phyloP scores from a whole-genome alignment of 2,113 vertebrate genomes.

The Myotis lucifugus region DNA sequence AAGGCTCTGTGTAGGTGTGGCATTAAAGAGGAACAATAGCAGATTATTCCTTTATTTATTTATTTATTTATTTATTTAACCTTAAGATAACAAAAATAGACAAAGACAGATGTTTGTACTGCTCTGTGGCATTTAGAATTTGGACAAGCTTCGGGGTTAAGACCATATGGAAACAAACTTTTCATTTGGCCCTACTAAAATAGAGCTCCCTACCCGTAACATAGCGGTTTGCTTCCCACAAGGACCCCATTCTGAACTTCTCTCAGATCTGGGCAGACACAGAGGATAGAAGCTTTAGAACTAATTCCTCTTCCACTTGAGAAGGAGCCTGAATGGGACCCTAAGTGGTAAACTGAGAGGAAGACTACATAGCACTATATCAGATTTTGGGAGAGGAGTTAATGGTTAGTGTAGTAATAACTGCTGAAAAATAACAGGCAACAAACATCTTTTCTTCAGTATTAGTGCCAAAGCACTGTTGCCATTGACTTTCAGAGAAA shows the following conservation, averaged over 20 bases:
- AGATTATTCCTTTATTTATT: not conserved
- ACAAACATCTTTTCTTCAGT: not conserved
- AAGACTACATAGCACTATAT: not conserved
- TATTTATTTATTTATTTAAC: slow-evolving; percentile 1
- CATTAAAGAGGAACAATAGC: not conserved
- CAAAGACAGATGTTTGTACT: not conserved
- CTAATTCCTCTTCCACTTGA: not conserved
- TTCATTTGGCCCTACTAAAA: not conserved
- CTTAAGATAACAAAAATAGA: not conserved
- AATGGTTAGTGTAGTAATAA: not conserved
- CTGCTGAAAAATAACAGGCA: not conserved
- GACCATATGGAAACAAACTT: not conserved
- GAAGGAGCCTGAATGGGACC: not conserved
- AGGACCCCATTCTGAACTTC: not conserved
- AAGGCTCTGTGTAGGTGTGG: not conserved
- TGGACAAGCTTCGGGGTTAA: not conserved
- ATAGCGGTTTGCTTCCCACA: not conserved
- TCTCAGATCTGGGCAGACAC: not conserved
- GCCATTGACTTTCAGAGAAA: not conserved
- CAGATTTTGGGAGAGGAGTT: not conserved
- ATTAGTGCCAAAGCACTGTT: not conserved
- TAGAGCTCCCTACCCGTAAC: not conserved
- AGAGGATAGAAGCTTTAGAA: not conserved
- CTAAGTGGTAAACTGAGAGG: not conserved
- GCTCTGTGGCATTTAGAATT: not conserved